A percentile compares a stretch with the other conserved stretches of the same genome.
phyloP scores from a whole-genome alignment of 1,140 invertebrate genomes.

The silkworm (Bombyx mori) region DNA sequence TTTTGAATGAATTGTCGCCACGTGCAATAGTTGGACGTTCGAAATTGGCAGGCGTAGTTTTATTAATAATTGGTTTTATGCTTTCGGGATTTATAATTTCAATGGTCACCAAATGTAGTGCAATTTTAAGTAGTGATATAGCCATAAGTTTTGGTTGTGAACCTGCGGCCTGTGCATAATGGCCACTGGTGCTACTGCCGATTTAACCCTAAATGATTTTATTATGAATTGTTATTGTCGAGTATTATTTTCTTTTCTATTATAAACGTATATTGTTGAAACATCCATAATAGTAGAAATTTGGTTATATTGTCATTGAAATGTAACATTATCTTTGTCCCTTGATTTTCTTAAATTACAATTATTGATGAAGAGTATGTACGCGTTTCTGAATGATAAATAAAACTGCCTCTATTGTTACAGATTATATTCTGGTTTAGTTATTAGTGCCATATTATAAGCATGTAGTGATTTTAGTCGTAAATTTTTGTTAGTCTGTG shows the following conservation, averaged over 20 bases:
- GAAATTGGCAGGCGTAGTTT: conserved; percentile 34
- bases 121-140: conserved; percentile 63
- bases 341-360: background rate
- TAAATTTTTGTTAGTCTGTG: conserved; percentile 67
- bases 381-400: conserved; percentile 6
- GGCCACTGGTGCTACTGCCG: conserved; percentile 52
- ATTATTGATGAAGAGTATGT: conserved; percentile 7
- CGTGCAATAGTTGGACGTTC: conserved; percentile 47
- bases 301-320: conserved; percentile 60
- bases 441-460: conserved; percentile 58
- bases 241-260: conserved; percentile 53
- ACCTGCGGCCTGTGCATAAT: conserved; percentile 39
- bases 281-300: conserved; percentile 44
- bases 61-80: conserved; percentile 19
- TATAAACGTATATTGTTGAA: conserved; percentile 46
- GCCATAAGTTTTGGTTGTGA: conserved; percentile 69
- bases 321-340: conserved; percentile 40
- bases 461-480: conserved; percentile 51
- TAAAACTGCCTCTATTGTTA: conserved; percentile 32
- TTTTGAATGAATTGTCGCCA: conserved; percentile 35
- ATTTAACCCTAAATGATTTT: conserved; percentile 44
- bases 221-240: conserved; percentile 51
- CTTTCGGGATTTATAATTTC: conserved; percentile 32
- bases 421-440: conserved; percentile 42
- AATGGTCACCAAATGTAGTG: conserved; percentile 51